These are phyloP conservation scores for Anarhynchus alexandrinus DNA, from an alignment of 2,113 vertebrate genomes.

Conservation along the genomic window DNA sequence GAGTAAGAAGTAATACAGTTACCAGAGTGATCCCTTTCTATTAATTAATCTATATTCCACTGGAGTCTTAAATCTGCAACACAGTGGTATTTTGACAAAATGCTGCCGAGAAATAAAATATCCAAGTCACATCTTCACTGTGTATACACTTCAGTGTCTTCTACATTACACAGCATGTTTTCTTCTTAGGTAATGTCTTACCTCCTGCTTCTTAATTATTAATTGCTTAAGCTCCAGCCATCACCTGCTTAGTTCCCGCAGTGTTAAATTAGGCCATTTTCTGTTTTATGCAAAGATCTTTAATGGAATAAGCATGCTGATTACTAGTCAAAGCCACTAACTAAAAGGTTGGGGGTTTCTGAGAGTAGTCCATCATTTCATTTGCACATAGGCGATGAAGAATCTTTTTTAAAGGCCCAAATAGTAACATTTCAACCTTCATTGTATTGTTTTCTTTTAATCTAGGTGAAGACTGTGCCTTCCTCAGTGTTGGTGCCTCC, in stretches of 20 bases:
- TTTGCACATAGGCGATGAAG: neutral
- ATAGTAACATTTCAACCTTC: neutral
- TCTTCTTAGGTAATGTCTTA: neutral
- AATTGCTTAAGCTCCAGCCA: neutral
- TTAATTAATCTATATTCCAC: neutral
- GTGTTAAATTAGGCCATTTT: neutral
- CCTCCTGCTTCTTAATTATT: neutral
- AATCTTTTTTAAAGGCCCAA: neutral
- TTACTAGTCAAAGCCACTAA: neutral
- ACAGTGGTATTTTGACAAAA: neutral
- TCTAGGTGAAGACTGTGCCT: fast-evolving
- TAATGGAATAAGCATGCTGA: neutral
- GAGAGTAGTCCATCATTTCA: neutral
- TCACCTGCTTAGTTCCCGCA: neutral
- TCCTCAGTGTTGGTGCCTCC: neutral
- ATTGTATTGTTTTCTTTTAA: neutral
- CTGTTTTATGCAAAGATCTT: neutral
- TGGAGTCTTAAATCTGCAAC: neutral
- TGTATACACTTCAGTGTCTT: neutral
- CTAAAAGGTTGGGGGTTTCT: neutral
- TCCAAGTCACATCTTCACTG: neutral
- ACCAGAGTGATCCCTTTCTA: neutral
- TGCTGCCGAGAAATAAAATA: neutral
- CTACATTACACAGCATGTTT: neutral
- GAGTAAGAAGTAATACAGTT: neutral